Percentiles rank a stretch among this genome's conserved stretches.
Evolutionary conservation across 1,140 invertebrate genomes (phyloP).

Genomic region (Lordiphosa mommai): DNA sequence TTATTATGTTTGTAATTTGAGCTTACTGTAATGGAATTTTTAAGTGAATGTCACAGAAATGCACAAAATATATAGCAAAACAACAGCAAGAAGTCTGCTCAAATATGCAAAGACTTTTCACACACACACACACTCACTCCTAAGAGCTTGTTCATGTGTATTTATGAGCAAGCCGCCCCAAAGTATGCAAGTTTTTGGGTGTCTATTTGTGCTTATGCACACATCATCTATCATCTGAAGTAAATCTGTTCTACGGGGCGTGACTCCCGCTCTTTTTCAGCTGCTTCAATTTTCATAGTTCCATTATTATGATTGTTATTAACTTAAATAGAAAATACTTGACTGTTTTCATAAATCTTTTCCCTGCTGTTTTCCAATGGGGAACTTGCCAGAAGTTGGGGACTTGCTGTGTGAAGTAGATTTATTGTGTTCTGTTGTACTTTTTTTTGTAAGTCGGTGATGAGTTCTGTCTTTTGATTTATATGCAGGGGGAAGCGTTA

Average conservation of each 20-base stretch:
- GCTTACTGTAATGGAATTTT: conserved; percentile 75
- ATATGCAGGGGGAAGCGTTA: not conserved
- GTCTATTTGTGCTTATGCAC: conserved; percentile 76
- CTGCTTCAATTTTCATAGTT: conserved; percentile 72
- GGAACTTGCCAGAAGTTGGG: conserved; percentile 19
- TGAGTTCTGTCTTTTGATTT: not conserved
- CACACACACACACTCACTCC: conserved; percentile 27
- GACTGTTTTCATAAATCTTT: conserved; percentile 74
- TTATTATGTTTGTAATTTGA: conserved; percentile 59
- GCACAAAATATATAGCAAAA: conserved; percentile 43
- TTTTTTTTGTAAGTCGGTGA: conserved; percentile 29
- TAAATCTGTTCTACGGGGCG: not conserved
- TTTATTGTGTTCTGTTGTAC: conserved; percentile 49
- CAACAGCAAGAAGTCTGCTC: conserved; percentile 55
- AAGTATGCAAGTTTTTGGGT: conserved; percentile 37
- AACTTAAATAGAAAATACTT: conserved; percentile 78
- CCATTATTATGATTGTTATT: conserved; percentile 78
- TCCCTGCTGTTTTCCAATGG: conserved; percentile 10
- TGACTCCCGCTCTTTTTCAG: conserved; percentile 4
- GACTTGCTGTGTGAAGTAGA: conserved; percentile 60
- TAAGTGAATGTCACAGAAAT: conserved; percentile 73
- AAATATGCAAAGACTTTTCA: conserved; percentile 67
- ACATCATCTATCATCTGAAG: conserved; percentile 70
- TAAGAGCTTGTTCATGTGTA: conserved; percentile 43
- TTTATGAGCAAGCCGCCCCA: conserved; percentile 21